A percentile compares a stretch with the other conserved stretches of the same genome.
Conservation (phyloP, 1,140 invertebrate genomes). For the Drosophila baimaii region DNA sequence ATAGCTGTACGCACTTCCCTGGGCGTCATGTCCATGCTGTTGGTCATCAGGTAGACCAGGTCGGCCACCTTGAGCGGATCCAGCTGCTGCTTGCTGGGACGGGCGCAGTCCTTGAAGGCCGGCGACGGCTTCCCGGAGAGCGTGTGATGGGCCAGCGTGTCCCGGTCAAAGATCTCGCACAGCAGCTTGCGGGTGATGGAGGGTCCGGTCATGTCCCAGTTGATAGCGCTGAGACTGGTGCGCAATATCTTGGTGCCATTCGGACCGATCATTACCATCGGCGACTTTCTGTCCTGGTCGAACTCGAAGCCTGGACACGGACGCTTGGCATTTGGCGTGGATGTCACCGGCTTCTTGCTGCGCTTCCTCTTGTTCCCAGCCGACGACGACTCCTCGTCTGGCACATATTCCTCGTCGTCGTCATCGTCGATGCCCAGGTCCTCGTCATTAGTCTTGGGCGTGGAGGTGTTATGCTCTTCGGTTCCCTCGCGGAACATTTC, state of each 20-base stretch:
- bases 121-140: conserved; percentile 84
- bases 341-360: conserved; percentile 29
- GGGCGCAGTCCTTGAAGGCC: conserved; percentile 68
- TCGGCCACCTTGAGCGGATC: conserved; percentile 80
- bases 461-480: conserved; percentile 60
- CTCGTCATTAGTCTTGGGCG: conserved; percentile 59
- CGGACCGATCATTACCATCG: conserved; percentile 69
- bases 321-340: conserved; percentile 44
- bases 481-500: conserved; percentile 48
- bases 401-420: conserved; percentile 67
- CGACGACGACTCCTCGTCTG: conserved; percentile 8
- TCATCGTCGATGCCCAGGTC: conserved; percentile 37
- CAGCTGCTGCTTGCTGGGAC: conserved; percentile 75
- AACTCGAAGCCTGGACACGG: conserved; percentile 53
- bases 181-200: conserved; percentile 83
- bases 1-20: conserved; percentile 84
- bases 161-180: conserved; percentile 75
- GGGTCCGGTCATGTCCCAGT: conserved; percentile 76
- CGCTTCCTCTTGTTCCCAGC: conserved; percentile 54
- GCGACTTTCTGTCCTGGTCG: conserved; percentile 39
- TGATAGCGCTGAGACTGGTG: conserved; percentile 58
- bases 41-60: conserved; percentile 80
- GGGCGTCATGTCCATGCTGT: conserved; percentile 63
- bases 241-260: conserved; percentile 73
- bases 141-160: conserved; percentile 78